These are phyloP conservation scores for Euphydryas editha DNA, from an alignment of 2,888 invertebrate genomes.

Conservation along the genomic window DNA sequence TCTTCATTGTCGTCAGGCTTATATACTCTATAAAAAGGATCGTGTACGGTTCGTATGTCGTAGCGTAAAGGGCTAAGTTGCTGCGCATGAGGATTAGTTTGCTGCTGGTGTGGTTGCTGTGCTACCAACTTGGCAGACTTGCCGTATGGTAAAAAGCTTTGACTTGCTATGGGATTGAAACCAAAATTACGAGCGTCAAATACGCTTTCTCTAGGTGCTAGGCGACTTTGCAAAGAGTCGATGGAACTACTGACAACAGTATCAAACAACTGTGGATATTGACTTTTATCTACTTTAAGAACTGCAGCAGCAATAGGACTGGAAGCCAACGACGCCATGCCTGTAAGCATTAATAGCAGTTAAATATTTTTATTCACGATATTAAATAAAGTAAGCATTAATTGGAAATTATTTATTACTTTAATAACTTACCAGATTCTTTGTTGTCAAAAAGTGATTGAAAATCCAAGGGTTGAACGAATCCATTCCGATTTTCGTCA, in stretches of 20 bases:
- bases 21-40: slow-evolving; percentile 77
- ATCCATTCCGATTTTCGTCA: slow-evolving; percentile 69
- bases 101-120: slow-evolving; percentile 50
- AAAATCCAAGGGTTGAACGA: slow-evolving; percentile 82
- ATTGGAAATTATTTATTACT: slow-evolving; percentile 6
- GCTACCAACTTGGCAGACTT: slow-evolving; percentile 65
- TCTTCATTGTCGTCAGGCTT: slow-evolving; percentile 73
- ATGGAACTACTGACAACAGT: slow-evolving; percentile 79
- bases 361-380: slow-evolving; percentile 14
- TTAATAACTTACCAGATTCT: slow-evolving; percentile 59
- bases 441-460: slow-evolving; percentile 77
- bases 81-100: slow-evolving; percentile 54
- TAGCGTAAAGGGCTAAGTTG: slow-evolving; percentile 68
- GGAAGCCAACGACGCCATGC: slow-evolving; percentile 73
- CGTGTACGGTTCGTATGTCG: slow-evolving; percentile 76
- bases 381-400: slow-evolving; percentile 15
- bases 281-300: slow-evolving; percentile 74
- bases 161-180: slow-evolving; percentile 78
- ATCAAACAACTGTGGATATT: slow-evolving; percentile 76
- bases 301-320: slow-evolving; percentile 72
- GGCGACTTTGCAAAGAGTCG: slow-evolving; percentile 70
- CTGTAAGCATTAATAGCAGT: slow-evolving; percentile 61
- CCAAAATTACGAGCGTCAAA: slow-evolving; percentile 77
- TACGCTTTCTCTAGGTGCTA: slow-evolving; percentile 68
- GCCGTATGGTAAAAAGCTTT: slow-evolving; percentile 64